Evolutionary conservation across 2,888 invertebrate genomes (phyloP), one percentile per base, ranked within the genome.

Genomic region (Plutella xylostella): DNA sequence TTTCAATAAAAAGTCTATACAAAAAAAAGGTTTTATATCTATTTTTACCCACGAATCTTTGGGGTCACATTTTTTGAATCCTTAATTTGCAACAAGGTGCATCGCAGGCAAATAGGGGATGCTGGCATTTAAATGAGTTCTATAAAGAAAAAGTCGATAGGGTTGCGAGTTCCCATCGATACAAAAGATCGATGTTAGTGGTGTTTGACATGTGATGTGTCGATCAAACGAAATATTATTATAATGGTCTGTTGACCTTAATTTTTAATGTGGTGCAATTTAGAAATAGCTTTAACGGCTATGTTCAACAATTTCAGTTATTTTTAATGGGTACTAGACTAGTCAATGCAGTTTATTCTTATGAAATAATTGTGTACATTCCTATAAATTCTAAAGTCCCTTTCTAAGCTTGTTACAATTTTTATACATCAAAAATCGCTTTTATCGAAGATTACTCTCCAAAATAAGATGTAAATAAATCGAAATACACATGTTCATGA

Each of bases 41-140:
- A n/a, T 72, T 77, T 78, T 78, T 82, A 80, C 82, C 77, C 82
- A 82, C 80, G 82, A 67, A 59, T 63, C 71, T 77, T 76, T 75
- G 68, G 82, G 83, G 80, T 79, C 71, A 76, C 69, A 57, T 78
- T 79, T 79, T 63, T 71, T 72, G 74, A 71, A 78, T 78, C 74
- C 75, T 77, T 82, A 82, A 83, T 83, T 83, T 82, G 83, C 82
- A 79, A 82, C 83, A 82, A 83, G 83, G 83, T 83, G 82, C 80
- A 83, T 76, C 69, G 50, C 63, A 71, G 64, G 66, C 72, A 70
- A 72, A 69, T 68, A 72, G 71, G 75, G 78, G 69, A 65, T 71
- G 66, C 58, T 41, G 25, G 63, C 72, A 77, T 79, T 76, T 70
- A 74, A 78, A 82, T 80, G 72, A 73, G 76, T 72, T 76, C 69